Percentiles rank a stretch among this genome's conserved stretches.
phyloP scores from a whole-genome alignment of 2,888 invertebrate species.

The Ceriagrion tenellum region DNA sequence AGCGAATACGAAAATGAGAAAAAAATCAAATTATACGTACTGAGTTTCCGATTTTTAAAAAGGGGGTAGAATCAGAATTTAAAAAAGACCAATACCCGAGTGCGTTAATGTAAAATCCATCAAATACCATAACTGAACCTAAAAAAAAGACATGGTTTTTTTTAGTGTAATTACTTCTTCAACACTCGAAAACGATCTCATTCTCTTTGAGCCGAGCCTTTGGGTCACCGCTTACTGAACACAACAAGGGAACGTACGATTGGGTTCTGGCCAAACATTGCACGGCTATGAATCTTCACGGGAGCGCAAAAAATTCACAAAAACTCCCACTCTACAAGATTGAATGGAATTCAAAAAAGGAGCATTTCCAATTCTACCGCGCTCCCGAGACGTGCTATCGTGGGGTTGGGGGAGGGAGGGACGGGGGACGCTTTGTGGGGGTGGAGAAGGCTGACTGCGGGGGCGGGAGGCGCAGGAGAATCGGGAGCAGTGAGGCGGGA shows the following conservation, averaged over 20 bases:
- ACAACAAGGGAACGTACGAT: not conserved
- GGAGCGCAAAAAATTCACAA: not conserved
- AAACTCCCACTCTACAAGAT: constrained; percentile 43
- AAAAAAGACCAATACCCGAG: too few relatives aligned
- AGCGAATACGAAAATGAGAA: too few relatives aligned
- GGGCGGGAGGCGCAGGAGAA: not conserved
- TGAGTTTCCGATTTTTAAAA: too few relatives aligned
- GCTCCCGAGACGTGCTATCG: not conserved
- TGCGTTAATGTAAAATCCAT: too few relatives aligned
- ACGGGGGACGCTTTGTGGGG: not conserved
- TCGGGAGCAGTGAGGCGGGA: not conserved
- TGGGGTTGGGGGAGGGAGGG: not conserved
- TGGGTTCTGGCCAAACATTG: not conserved
- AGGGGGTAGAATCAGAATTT: too few relatives aligned
- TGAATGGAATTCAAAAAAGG: constrained; percentile 24
- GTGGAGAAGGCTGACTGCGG: not conserved
- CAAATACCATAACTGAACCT: too few relatives aligned
- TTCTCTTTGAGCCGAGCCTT: not conserved
- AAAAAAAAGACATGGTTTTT: too few relatives aligned
- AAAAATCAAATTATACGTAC: too few relatives aligned
- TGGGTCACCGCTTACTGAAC: not conserved
- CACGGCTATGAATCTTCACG: not conserved
- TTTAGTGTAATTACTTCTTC: not conserved
- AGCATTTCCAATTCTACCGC: not conserved
- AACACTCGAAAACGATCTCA: not conserved